Base-by-base conservation (phyloP, 2,888 invertebrate species). In the Melieria picta region DNA sequence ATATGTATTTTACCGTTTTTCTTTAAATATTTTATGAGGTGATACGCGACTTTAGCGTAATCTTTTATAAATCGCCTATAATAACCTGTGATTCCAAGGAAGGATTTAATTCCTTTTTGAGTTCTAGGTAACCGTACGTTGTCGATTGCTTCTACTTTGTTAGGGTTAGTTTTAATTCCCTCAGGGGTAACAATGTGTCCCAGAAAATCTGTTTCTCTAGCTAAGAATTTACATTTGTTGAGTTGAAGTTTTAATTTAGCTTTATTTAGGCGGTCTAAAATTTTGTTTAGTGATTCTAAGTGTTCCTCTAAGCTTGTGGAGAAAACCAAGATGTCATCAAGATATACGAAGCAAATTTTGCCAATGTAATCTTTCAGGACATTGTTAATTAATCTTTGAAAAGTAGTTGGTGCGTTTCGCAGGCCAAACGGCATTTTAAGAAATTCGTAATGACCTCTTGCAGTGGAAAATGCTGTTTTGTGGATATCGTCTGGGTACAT, bases 401-500 rank as follows among this genome's bases (percentile, higher is more conserved):
- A 67, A 5, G 71, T 69, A 10, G 61, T 60, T 42, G 65, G 72
- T 9, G 64, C 66, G 16, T 73, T 71, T 7, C 63, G 65, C 42
- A 71, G 47, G 5, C 73, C 57, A 50, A 72, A 69, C 3, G 68
- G 71, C 73, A 73, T 65, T 57, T 68, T 57, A 48, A 62, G 55
- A 55, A 69, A 72, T 16, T 72, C 69, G n/a, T 66, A 72, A 13
- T 69, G 65, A 9, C 71, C 57, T 47, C 16, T 71, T 9, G 71
- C 30, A 48, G 71, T 71, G 30, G 65, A 73, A 61, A 73, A 71
- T 3, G 71, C 71, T 47, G 71, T 73, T 71, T 71, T 64, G 7
- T 61, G 56, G 2, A 60, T 30, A 47, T 61, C 64, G 55, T 68
- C 69, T n/a, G 9, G 67, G n/a, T 69, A 52, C 64, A 74, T 69